A percentile compares a stretch with the other conserved stretches of the same genome.
phyloP scores from a whole-genome alignment of 2,888 invertebrate genomes.

The Clusia tigrina region DNA sequence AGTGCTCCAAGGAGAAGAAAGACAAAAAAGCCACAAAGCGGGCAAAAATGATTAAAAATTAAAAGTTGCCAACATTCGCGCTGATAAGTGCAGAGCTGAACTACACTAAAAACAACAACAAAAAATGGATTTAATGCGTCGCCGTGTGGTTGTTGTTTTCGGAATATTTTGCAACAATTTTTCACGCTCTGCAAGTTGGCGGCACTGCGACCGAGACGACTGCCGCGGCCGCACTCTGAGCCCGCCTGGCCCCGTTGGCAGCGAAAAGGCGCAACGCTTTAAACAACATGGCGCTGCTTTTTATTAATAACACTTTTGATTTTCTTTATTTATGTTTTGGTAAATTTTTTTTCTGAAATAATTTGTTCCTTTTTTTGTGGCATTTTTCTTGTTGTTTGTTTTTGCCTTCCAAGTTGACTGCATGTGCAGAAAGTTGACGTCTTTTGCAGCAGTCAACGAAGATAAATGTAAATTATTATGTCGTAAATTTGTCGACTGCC shows the following conservation, averaged over 20 bases:
- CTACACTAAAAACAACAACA: constrained; percentile 18
- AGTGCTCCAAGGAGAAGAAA: constrained; percentile 40
- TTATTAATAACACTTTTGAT: constrained; percentile 23
- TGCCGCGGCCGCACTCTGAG: too few relatives aligned
- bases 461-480: constrained; percentile 64
- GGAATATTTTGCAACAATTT: background rate
- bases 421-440: constrained; percentile 28
- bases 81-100: constrained; percentile 36
- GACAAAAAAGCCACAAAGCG: constrained; percentile 11
- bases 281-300: constrained; percentile 51
- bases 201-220: constrained; percentile 25
- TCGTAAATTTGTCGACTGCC: constrained; percentile 54
- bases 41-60: constrained; percentile 39
- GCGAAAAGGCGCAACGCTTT: constrained; percentile 51
- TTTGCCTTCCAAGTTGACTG: constrained; percentile 43
- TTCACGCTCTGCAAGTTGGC: constrained; percentile 29
- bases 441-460: constrained; percentile 51
- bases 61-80: constrained; percentile 38
- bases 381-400: constrained; percentile 30
- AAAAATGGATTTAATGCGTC: constrained; percentile 28
- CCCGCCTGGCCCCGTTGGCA: background rate
- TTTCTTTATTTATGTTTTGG: constrained; percentile 25
- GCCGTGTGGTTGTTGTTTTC: background rate
- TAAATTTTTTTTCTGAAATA: constrained; percentile 31
- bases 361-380: constrained; percentile 36